phyloP scores from a whole-genome alignment of 30 jellyfish, hydroid and myxozoan species.

The Sanderia malayensis region DNA sequence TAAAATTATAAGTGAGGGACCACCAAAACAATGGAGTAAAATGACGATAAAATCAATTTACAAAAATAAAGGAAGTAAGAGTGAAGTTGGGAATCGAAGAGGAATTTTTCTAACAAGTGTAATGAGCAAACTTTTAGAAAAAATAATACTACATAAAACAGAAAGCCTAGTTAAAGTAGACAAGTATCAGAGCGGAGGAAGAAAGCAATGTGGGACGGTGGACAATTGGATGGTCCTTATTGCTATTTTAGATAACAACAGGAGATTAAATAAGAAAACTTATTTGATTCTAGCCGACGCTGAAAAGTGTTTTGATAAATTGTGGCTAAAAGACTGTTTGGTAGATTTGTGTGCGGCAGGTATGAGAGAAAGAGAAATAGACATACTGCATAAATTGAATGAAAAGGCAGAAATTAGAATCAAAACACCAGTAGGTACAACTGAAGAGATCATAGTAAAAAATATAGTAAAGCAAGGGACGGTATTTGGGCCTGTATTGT shows the following conservation, averaged over 20 bases:
- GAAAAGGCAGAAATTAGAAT: constrained; percentile 23
- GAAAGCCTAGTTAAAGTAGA: constrained; percentile 12
- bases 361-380: constrained; percentile 43
- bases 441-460: constrained; percentile 15
- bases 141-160: constrained; percentile 12
- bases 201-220: not conserved
- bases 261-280: constrained; percentile 15
- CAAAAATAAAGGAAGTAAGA: constrained; percentile 36
- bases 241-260: constrained; percentile 39
- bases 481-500: constrained; percentile 21
- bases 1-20: not conserved
- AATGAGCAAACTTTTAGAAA: constrained; percentile 34
- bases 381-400: not conserved
- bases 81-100: constrained; percentile 37
- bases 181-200: constrained; percentile 32
- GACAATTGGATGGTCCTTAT: constrained; percentile 36
- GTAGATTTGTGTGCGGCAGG: constrained; percentile 29
- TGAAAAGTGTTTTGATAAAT: constrained; percentile 50
- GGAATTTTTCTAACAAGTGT: constrained; percentile 43
- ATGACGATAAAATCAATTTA: constrained; percentile 44
- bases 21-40: constrained; percentile 46
- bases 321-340: constrained; percentile 48
- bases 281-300: constrained; percentile 33
- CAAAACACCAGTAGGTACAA: constrained; percentile 33
- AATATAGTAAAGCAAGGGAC: constrained; percentile 43